Evolutionary conservation across 2,113 vertebrate genomes (phyloP), one percentile per base, ranked within the genome.

Genomic region (Pelobates fuscus): DNA sequence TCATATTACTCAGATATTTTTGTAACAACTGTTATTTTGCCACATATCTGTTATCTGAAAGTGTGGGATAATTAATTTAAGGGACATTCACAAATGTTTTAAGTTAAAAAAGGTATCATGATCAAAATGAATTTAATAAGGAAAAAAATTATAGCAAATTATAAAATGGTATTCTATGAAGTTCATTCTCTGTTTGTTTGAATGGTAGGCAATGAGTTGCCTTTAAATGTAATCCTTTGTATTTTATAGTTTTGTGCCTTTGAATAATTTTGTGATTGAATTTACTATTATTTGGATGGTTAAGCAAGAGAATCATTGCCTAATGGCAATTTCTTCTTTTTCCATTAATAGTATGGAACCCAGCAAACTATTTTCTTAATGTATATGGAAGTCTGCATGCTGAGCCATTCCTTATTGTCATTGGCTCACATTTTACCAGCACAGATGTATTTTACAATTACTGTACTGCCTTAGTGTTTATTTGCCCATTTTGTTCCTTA

Each of bases 271-370:
- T 55, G 18, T 55, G 11, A 55, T 17, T 6, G 52, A 12, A 55
- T 55, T 55, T 55, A 55, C 52, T 23, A 55, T 55, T 55, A 21
- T 23, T 55, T 23, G 52, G 52, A 17, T 55, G 52, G 52, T 55
- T 55, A 2, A 55, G 52, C 52, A 55, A 17, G 20, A 55, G 17
- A 55, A 55, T 55, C 52, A 55, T 23, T 55, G 52, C 20, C 20
- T 17, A 23, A 4, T 55, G 52, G 21, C 21, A 55, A 55, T 23
- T 6, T 23, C 1, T 49, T 11, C 52, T 7, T 55, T 55, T 55
- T 23, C 18, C 52, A 23, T 2, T 6, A 23, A 20, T 23, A 2
- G 52, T n/a, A 1, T 23, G 17, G 21, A 55, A 3, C 20, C n/a
- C 52, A 3, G 5, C n/a, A 55, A 20, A 55, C n/a, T 55, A 5